Evolutionary conservation across 1,140 invertebrate genomes (phyloP).

Genomic region (Bombus polaris): DNA sequence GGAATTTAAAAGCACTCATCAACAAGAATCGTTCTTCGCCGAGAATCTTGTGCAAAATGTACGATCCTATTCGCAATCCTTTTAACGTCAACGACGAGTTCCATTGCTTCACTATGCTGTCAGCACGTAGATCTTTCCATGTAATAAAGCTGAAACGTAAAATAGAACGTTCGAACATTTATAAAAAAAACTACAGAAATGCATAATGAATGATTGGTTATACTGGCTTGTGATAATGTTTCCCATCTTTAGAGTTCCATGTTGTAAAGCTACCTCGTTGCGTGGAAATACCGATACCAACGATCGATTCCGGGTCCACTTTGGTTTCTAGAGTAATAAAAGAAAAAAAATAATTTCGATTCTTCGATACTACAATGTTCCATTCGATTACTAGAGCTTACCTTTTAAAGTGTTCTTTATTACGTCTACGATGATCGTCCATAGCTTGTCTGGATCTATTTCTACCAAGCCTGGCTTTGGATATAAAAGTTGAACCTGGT

Average conservation of each 20-base stretch:
- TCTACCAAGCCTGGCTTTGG: slow-evolving; percentile 91
- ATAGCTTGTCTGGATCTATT: slow-evolving; percentile 94
- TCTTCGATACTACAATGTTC: background rate
- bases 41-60: slow-evolving; percentile 89
- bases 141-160: slow-evolving; percentile 90
- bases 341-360: background rate
- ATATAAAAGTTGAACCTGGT: slow-evolving; percentile 89
- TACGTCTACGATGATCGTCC: slow-evolving; percentile 88
- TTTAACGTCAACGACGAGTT: slow-evolving; percentile 92
- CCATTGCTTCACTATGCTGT: slow-evolving; percentile 91
- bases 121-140: slow-evolving; percentile 96
- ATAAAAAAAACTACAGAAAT: background rate
- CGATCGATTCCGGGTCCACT: slow-evolving; percentile 84
- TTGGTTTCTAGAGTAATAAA: slow-evolving; percentile 82
- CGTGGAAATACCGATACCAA: slow-evolving; percentile 92
- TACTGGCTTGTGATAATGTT: slow-evolving; percentile 89
- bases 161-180: background rate
- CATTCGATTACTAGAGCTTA: slow-evolving; percentile 75
- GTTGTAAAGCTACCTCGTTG: slow-evolving; percentile 94
- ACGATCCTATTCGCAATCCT: slow-evolving; percentile 85
- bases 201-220: background rate
- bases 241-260: slow-evolving; percentile 92
- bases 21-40: slow-evolving; percentile 91
- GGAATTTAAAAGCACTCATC: slow-evolving; percentile 90
- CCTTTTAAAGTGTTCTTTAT: slow-evolving; percentile 86